These are phyloP conservation scores for Ennomos fuscantarius DNA, from an alignment of 2,888 invertebrate species.

Conservation along the genomic window DNA sequence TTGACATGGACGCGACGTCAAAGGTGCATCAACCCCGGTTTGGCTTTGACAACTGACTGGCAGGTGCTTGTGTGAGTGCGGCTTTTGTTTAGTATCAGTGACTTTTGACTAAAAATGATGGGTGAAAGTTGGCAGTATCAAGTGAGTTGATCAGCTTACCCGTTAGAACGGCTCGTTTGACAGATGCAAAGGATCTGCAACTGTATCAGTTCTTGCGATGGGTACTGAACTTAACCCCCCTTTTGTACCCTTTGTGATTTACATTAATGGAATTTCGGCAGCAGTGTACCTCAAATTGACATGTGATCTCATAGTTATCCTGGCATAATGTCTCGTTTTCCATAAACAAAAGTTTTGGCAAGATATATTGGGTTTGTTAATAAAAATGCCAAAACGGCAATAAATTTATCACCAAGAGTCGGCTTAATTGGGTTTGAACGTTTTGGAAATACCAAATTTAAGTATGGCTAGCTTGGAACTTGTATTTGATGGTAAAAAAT, in stretches of 20 bases:
- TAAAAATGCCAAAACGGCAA: conserved; percentile 30
- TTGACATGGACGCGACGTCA: conserved; percentile 63
- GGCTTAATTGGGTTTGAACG: conserved; percentile 43
- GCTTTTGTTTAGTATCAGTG: conserved; percentile 62
- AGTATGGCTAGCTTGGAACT: conserved; percentile 25
- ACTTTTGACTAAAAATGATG: conserved; percentile 66
- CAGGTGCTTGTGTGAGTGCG: conserved; percentile 75
- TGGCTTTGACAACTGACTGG: conserved; percentile 51
- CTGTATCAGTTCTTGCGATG: neutral
- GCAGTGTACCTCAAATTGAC: conserved; percentile 1
- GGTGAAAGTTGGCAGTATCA: conserved; percentile 59
- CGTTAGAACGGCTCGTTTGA: conserved; percentile 30
- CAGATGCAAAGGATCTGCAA: conserved; percentile 40
- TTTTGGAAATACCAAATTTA: conserved; percentile 47
- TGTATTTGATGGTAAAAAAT: conserved; percentile 9
- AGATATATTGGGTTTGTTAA: conserved; percentile 11
- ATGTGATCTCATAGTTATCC: conserved; percentile 5
- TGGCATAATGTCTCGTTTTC: neutral
- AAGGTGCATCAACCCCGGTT: conserved; percentile 59
- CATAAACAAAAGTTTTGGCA: too few relatives aligned
- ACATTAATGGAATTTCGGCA: neutral
- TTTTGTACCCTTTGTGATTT: conserved; percentile 11
- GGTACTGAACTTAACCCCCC: neutral
- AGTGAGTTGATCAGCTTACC: conserved; percentile 52
- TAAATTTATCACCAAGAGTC: conserved; percentile 43